Evolutionary conservation across 2,113 vertebrate species (phyloP).

Genomic region (Delphinus delphis): DNA sequence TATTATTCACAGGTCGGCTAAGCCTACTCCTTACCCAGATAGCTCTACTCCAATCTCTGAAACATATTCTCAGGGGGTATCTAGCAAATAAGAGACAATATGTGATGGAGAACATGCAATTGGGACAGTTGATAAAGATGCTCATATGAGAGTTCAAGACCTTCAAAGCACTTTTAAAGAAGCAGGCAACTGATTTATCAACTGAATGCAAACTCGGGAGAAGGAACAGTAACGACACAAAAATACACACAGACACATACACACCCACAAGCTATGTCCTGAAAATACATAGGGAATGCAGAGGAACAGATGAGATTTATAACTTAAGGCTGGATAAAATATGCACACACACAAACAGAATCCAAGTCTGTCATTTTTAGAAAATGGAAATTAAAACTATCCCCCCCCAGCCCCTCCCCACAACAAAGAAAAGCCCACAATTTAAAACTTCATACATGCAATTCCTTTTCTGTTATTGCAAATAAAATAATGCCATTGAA

Average conservation of each 20-base stretch:
- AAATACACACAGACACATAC: slow-evolving; percentile 52
- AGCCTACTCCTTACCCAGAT: slow-evolving; percentile 38
- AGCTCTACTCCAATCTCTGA: slow-evolving; percentile 38
- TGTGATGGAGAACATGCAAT: slow-evolving; percentile 59
- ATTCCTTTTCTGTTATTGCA: slow-evolving; percentile 78
- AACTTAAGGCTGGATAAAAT: slow-evolving; percentile 87
- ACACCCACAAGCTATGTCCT: slow-evolving; percentile 78
- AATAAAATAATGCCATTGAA: slow-evolving; percentile 91
- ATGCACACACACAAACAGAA: slow-evolving; percentile 77
- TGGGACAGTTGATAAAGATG: slow-evolving; percentile 36
- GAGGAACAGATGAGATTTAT: slow-evolving; percentile 84
- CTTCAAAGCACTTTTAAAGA: slow-evolving; percentile 64
- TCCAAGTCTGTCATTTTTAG: slow-evolving; percentile 77
- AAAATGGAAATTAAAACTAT: slow-evolving; percentile 75
- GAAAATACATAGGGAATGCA: slow-evolving; percentile 87
- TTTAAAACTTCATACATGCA: slow-evolving; percentile 82
- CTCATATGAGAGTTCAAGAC: slow-evolving; percentile 58
- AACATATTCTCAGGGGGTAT: slow-evolving; percentile 49
- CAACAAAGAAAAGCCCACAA: slow-evolving; percentile 79
- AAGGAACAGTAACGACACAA: slow-evolving; percentile 75
- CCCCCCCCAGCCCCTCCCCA: slow-evolving; percentile 67
- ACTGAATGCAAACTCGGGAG: slow-evolving; percentile 56
- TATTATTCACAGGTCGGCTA: slow-evolving; percentile 48
- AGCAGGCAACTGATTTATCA: slow-evolving; percentile 52
- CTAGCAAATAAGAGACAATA: slow-evolving; percentile 45